Base-by-base conservation (phyloP, 2,888 invertebrate species). In the Nomada goodeniana region DNA sequence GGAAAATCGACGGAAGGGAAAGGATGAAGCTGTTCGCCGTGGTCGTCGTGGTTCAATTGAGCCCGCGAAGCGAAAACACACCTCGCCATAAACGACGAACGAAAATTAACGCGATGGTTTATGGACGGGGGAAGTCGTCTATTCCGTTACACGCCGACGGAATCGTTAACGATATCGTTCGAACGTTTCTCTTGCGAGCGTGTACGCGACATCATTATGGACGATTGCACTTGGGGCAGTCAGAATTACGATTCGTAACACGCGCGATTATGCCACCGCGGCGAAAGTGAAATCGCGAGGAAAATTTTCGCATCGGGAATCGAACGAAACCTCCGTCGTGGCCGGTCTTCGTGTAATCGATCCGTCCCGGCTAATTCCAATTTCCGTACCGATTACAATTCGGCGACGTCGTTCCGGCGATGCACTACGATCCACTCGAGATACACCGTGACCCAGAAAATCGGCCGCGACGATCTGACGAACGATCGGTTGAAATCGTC, bases 241-340 rank as follows among this genome's bases (percentile, higher is more conserved):
- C 74, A 74, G 67, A 80, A 88, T 86, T 80, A 57, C 78, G 76
- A 90, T 89, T 90, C 91, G 83, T 75, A 81, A 88, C 91, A 89
- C 88, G 89, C 83, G 78, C 88, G 80, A 81, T 88, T 89, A 88
- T 86, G 86, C 83, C 84, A 83, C 81, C 52, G 44, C 57, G 76
- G 87, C 80, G 88, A 89, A 90, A 90, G 91, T 90, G 91, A 90
- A 91, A 91, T 89, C 89, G 86, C 78, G 65, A 83, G 80, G 84
- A 86, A 89, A 89, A 87, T 88, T 74, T 74, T 71, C 73, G 36
- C 74, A 71, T 55, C 68, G 18, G 13, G 44, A 2, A 50, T 78
- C 68, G 9, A 47, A 20, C 52, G 23, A 23, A 59, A 18, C 18
- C 57, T 52, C 18, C 29, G 15, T 9, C 1, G 50, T 18, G 5